phyloP scores from a whole-genome alignment of 2,113 vertebrate species.

The Gadus macrocephalus region DNA sequence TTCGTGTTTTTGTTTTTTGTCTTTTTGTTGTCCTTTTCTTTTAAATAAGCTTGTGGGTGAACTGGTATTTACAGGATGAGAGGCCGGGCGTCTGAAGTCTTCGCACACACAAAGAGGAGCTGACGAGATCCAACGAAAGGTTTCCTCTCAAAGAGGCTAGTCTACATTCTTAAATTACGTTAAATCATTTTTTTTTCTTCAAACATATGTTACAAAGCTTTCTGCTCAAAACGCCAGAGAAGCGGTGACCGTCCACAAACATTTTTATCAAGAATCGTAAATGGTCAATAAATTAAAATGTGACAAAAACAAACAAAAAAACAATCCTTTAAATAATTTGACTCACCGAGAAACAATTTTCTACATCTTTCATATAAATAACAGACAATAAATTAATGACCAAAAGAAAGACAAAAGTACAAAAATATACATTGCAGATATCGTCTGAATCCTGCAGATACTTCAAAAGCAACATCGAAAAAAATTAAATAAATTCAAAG shows the following conservation, averaged over 20 bases:
- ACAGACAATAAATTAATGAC: slow-evolving; percentile 75
- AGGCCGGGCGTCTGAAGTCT: slow-evolving; percentile 59
- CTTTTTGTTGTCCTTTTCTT: slow-evolving; percentile 28
- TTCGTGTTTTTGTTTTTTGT: neutral
- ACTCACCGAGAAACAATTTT: slow-evolving; percentile 65
- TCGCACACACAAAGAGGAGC: slow-evolving; percentile 70
- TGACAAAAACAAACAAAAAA: slow-evolving; percentile 51
- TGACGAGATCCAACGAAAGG: slow-evolving; percentile 78
- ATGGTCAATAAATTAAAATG: slow-evolving; percentile 69
- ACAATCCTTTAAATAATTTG: slow-evolving; percentile 69
- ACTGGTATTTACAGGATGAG: slow-evolving; percentile 83
- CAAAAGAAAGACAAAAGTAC: slow-evolving; percentile 74
- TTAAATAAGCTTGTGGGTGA: slow-evolving; percentile 71
- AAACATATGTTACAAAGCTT: slow-evolving; percentile 73
- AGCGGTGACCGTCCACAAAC: slow-evolving; percentile 66
- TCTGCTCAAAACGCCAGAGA: slow-evolving; percentile 68
- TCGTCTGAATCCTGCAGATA: slow-evolving; percentile 80
- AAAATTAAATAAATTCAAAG: slow-evolving; percentile 38
- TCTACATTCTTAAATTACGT: slow-evolving; percentile 89
- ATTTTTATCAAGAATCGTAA: slow-evolving; percentile 42
- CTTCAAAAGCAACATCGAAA: slow-evolving; percentile 45
- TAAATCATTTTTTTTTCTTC: slow-evolving; percentile 71
- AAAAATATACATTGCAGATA: slow-evolving; percentile 85
- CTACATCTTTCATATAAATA: slow-evolving; percentile 81
- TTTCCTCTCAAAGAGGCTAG: slow-evolving; percentile 81